Conservation (phyloP, 2,888 invertebrate genomes). For the Slavum lentiscoides region DNA sequence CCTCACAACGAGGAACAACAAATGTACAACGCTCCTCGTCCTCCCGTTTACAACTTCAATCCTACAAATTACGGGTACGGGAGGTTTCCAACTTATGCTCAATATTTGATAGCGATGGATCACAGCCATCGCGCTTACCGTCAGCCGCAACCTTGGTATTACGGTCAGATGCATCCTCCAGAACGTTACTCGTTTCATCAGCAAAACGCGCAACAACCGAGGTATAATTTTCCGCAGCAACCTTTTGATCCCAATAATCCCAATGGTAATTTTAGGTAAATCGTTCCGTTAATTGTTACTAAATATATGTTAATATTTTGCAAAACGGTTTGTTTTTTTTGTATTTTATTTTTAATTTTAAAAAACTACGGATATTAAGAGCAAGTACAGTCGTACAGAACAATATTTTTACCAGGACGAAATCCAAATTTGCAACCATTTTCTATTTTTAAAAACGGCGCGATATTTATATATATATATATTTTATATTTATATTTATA, state of each 20-base stretch:
- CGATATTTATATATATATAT: too few species aligned
- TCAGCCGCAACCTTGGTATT: slow-evolving; percentile 9
- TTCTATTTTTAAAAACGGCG: too few species aligned
- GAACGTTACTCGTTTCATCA: background rate
- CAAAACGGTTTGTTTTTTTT: background rate
- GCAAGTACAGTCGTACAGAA: too few species aligned
- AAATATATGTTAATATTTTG: background rate
- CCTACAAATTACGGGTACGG: background rate
- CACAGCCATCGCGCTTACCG: background rate
- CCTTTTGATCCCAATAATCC: too few species aligned
- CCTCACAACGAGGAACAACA: background rate
- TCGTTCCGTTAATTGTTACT: background rate
- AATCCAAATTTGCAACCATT: too few species aligned
- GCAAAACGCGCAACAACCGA: background rate
- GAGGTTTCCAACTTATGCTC: slow-evolving; percentile 18
- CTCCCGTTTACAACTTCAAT: background rate
- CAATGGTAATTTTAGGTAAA: background rate
- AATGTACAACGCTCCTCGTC: background rate
- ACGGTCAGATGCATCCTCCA: background rate
- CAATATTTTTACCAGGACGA: too few species aligned
- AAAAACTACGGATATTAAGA: too few species aligned
- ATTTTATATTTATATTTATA: too few species aligned
- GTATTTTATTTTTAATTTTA: too few species aligned
- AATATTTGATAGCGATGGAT: slow-evolving; percentile 16
- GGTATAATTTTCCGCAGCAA: background rate